These are phyloP conservation scores for Brachionus koreanus DNA, from an alignment of 1,140 invertebrate species.

Conservation along the genomic window DNA sequence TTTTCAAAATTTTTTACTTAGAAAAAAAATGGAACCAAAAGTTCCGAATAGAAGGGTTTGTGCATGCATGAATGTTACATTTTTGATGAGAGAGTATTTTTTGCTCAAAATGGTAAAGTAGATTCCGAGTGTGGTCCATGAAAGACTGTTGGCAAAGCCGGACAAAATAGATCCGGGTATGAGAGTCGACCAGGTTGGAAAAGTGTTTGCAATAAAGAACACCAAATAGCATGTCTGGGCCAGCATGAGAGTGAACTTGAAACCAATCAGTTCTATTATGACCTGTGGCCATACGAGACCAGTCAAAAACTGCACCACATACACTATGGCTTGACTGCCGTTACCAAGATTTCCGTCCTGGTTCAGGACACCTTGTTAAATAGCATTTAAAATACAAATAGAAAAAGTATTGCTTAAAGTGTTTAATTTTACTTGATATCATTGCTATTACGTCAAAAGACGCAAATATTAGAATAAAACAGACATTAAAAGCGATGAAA, in stretches of 20 bases:
- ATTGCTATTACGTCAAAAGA: slow-evolving; percentile 35
- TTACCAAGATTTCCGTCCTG: slow-evolving; percentile 38
- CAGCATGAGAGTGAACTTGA: slow-evolving; percentile 18
- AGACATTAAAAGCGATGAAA: slow-evolving; percentile 32
- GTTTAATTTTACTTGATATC: slow-evolving; percentile 27
- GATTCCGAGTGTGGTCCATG: slow-evolving; percentile 19
- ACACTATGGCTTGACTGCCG: slow-evolving; percentile 2
- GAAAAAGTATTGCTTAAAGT: no score
- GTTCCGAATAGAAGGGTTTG: slow-evolving; percentile 16
- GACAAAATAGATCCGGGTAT: slow-evolving; percentile 11
- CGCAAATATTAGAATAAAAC: slow-evolving; percentile 34
- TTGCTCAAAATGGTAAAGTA: slow-evolving; percentile 36
- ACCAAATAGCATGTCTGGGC: background rate
- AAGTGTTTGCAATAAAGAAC: slow-evolving; percentile 6
- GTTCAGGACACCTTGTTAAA: background rate
- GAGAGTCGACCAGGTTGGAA: background rate
- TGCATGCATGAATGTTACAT: background rate
- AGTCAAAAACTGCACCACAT: background rate
- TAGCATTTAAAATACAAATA: background rate
- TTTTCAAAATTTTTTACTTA: background rate
- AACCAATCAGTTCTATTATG: slow-evolving; percentile 26
- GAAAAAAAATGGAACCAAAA: slow-evolving; percentile 12
- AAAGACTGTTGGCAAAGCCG: slow-evolving; percentile 18
- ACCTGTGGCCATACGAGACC: slow-evolving; percentile 19
- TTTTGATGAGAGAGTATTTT: background rate